phyloP scores from a whole-genome alignment of 2,113 vertebrate species.

The Paramisgurnus dabryanus region DNA sequence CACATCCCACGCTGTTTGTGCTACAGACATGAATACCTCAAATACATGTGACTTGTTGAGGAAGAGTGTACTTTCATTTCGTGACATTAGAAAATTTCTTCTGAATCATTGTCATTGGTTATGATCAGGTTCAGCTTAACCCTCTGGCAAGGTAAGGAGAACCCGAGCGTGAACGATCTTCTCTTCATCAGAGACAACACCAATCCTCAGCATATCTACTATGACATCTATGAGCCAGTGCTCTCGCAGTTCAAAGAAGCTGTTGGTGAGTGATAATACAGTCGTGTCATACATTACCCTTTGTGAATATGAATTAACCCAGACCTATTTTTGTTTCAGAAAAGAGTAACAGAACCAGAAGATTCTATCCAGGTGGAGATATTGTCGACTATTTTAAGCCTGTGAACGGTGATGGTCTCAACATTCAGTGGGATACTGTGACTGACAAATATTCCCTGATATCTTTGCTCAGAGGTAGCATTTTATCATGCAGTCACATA shows the following conservation, averaged over 20 bases:
- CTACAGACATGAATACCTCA: neutral
- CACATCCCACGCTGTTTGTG: neutral
- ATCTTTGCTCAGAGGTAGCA: conserved; percentile 66
- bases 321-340: conserved; percentile 47
- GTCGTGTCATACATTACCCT: neutral
- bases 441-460: conserved; percentile 55
- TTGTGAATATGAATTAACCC: neutral
- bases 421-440: conserved; percentile 68
- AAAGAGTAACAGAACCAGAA: conserved; percentile 55
- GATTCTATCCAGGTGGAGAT: conserved; percentile 78
- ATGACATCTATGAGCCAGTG: conserved; percentile 83
- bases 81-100: too few species aligned
- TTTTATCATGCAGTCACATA: neutral
- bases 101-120: neutral
- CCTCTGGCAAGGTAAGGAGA: conserved; percentile 77
- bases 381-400: conserved; percentile 73
- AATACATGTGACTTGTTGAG: neutral
- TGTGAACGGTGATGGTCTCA: conserved; percentile 56
- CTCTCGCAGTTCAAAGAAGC: conserved; percentile 78
- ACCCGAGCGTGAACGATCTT: conserved; percentile 77
- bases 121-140: conserved; percentile 81
- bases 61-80: too few species aligned
- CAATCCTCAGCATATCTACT: conserved; percentile 76
- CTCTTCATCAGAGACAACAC: conserved; percentile 83
- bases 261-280: conserved; percentile 65